Evolutionary conservation across 2,113 vertebrate genomes (phyloP).

Genomic region (Orycteropus afer): DNA sequence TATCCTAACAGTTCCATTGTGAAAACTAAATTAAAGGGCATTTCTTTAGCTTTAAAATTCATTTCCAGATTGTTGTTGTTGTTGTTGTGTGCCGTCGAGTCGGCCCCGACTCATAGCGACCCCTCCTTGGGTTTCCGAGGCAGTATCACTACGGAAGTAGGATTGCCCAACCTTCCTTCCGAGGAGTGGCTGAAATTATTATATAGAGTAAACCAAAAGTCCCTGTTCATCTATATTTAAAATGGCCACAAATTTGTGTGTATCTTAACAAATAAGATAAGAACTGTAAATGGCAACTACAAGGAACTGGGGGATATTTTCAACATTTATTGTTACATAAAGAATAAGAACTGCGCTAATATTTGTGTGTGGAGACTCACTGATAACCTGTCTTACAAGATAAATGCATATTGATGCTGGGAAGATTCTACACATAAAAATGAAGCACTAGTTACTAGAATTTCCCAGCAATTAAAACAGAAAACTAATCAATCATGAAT

Average conservation of each 20-base stretch:
- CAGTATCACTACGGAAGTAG: no score
- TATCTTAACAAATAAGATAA: constrained; percentile 63
- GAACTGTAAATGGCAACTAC: constrained; percentile 48
- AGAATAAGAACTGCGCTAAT: constrained; percentile 58
- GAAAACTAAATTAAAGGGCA: constrained; percentile 56
- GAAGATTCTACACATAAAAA: neutral
- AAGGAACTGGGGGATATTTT: constrained; percentile 55
- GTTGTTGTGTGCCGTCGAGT: no score
- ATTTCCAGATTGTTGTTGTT: constrained; percentile 83
- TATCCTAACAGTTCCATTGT: constrained; percentile 39
- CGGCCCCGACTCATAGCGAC: no score
- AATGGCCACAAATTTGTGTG: constrained; percentile 59
- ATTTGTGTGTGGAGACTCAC: neutral
- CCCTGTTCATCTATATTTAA: constrained; percentile 63
- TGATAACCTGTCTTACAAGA: neutral
- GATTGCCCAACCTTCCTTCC: no score
- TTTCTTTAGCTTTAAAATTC: constrained; percentile 82
- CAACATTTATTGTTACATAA: constrained; percentile 64
- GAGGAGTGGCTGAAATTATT: no score
- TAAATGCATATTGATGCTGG: neutral
- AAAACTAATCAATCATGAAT: neutral
- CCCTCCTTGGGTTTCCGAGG: no score
- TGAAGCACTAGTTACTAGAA: constrained; percentile 20
- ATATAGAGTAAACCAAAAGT: constrained; percentile 39
- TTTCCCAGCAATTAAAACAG: constrained; percentile 25